Percentiles rank a stretch among this genome's conserved stretches.
Conservation (phyloP, 2,888 invertebrate species). For the Ecdyonurus torrentis region DNA sequence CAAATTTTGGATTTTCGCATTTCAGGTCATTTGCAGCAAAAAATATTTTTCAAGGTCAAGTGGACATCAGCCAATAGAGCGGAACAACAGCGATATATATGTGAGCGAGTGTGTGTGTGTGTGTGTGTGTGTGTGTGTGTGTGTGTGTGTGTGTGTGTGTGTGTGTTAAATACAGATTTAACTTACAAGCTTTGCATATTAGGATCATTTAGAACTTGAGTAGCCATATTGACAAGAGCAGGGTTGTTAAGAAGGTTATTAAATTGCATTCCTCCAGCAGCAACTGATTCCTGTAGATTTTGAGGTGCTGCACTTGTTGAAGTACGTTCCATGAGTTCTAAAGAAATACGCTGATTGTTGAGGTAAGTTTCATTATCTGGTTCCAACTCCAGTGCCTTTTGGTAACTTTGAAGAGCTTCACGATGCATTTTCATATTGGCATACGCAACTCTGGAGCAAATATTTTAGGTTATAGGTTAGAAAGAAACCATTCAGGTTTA, state of each 20-base stretch:
- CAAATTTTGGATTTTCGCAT: no score
- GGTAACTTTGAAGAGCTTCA: slow-evolving; percentile 73
- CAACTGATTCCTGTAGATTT: neutral
- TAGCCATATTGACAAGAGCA: slow-evolving; percentile 66
- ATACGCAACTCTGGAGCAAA: slow-evolving; percentile 51
- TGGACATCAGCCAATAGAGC: no score
- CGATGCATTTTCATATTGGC: slow-evolving; percentile 65
- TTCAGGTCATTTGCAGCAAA: no score
- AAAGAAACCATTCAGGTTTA: no score
- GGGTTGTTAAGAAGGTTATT: slow-evolving; percentile 61
- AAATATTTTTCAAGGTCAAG: no score
- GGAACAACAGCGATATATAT: no score
- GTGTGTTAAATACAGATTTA: no score
- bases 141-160: no score
- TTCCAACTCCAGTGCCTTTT: slow-evolving; percentile 75
- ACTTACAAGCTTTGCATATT: slow-evolving; percentile 55
- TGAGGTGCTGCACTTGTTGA: slow-evolving; percentile 10
- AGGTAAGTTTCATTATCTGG: slow-evolving; percentile 82
- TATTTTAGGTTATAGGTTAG: no score
- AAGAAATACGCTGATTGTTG: slow-evolving; percentile 49
- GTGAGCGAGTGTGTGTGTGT: no score
- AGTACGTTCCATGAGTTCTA: slow-evolving; percentile 51
- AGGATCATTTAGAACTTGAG: slow-evolving; percentile 70
- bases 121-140: no score
- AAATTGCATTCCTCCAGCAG: slow-evolving; percentile 32